phyloP scores from a whole-genome alignment of 2,113 vertebrate species.

The Sceloporus undulatus region DNA sequence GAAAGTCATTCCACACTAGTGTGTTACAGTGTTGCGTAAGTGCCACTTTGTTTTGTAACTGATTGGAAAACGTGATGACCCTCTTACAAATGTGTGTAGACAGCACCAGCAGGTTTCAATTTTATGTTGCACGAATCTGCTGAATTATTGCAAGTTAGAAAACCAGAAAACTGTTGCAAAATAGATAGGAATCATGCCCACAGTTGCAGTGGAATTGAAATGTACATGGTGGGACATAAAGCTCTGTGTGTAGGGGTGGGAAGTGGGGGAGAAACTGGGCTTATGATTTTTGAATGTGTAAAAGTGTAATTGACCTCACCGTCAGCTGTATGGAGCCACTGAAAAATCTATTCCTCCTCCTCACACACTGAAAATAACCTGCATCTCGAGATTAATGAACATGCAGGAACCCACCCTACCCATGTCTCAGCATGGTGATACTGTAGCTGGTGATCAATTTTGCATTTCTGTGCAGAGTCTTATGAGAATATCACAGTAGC shows the following conservation, averaged over 20 bases:
- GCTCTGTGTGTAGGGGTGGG: neutral
- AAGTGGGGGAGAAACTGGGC: neutral
- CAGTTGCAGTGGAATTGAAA: neutral
- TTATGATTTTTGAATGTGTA: neutral
- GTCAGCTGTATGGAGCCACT: neutral
- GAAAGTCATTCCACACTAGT: neutral
- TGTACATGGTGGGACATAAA: neutral
- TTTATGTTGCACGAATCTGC: neutral
- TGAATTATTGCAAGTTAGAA: neutral
- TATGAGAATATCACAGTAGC: too few species aligned
- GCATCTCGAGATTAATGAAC: neutral
- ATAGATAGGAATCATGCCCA: neutral
- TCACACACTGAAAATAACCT: neutral
- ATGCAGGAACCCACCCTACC: neutral
- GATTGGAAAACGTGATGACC: neutral
- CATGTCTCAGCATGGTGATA: neutral
- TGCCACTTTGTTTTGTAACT: neutral
- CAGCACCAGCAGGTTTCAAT: neutral
- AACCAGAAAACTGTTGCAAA: neutral
- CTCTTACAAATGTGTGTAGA: too few species aligned
- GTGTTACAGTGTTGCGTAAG: neutral
- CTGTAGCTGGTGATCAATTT: neutral
- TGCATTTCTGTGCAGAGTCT: neutral
- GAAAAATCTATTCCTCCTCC: neutral
- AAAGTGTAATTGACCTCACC: too few species aligned